These are phyloP conservation scores for Cyrtodaria siliqua DNA, from an alignment of 2,888 invertebrate species.

Conservation along the genomic window DNA sequence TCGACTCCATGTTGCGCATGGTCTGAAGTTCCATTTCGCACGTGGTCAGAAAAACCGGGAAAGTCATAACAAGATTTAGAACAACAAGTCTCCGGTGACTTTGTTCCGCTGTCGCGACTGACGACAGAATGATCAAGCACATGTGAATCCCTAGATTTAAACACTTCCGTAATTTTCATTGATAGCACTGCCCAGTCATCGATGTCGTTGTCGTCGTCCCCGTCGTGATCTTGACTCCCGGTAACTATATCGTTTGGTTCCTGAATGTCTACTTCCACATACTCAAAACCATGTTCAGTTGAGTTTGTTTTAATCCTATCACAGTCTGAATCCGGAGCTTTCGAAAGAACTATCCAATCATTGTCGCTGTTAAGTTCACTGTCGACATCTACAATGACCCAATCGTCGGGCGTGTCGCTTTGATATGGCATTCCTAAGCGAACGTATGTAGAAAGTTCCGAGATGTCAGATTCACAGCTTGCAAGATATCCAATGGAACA, in stretches of 20 bases:
- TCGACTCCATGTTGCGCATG: too few species aligned
- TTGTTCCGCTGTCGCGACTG: slow-evolving; percentile 14
- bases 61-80: too few species aligned
- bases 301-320: not conserved
- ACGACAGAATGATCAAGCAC: not conserved
- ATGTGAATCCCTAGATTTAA: not conserved
- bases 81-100: not conserved
- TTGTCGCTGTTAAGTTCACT: not conserved
- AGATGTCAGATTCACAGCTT: slow-evolving; percentile 20
- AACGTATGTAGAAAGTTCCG: not conserved
- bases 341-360: too few species aligned
- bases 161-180: slow-evolving; percentile 37
- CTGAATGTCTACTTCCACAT: too few species aligned
- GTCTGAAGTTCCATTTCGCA: too few species aligned
- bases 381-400: slow-evolving; percentile 38
- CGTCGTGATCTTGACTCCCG: too few species aligned
- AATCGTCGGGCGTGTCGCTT: slow-evolving; percentile 22
- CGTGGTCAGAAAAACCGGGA: too few species aligned
- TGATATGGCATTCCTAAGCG: not conserved
- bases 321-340: not conserved
- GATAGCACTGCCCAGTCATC: slow-evolving; percentile 51
- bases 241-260: too few species aligned
- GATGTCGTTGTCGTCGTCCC: slow-evolving; percentile 3
- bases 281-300: too few species aligned
- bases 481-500: slow-evolving; percentile 39